Evolutionary conservation across 2,113 vertebrate genomes (phyloP).

Genomic region (Thryonomys swinderianus): DNA sequence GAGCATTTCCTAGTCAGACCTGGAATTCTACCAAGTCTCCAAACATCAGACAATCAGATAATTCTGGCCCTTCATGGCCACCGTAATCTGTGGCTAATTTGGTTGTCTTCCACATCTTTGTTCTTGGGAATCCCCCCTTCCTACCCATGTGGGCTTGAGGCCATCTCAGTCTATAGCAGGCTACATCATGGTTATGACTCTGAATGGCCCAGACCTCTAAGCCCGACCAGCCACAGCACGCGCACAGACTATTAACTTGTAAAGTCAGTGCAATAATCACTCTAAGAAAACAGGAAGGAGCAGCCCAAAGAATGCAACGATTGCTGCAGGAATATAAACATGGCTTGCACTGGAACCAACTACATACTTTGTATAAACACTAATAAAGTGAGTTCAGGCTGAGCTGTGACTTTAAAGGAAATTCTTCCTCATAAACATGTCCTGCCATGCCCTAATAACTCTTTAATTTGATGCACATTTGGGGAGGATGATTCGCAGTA

Average conservation of each 20-base stretch:
- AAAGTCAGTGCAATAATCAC: neutral
- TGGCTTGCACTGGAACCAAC: constrained; percentile 71
- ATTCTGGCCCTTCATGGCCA: no score
- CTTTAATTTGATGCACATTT: constrained; percentile 87
- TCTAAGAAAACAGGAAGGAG: constrained; percentile 71
- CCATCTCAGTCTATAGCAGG: neutral
- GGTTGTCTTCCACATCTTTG: neutral
- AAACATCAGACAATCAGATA: no score
- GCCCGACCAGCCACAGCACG: neutral
- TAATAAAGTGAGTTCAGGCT: constrained; percentile 81
- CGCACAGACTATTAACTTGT: constrained; percentile 23
- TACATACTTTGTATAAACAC: constrained; percentile 79
- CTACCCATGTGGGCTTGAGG: neutral
- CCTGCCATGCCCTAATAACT: constrained; percentile 83
- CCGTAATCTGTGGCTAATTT: no score
- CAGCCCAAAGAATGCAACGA: constrained; percentile 68
- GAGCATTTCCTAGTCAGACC: no score
- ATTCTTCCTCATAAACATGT: constrained; percentile 82
- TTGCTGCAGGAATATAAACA: constrained; percentile 78
- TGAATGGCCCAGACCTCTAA: neutral
- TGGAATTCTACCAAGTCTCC: no score
- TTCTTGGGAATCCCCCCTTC: neutral
- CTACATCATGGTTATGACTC: neutral
- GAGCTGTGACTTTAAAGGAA: constrained; percentile 82
- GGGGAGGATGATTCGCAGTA: constrained; percentile 74